phyloP scores from a whole-genome alignment of 2,888 invertebrate genomes.

The Idaea aversata region DNA sequence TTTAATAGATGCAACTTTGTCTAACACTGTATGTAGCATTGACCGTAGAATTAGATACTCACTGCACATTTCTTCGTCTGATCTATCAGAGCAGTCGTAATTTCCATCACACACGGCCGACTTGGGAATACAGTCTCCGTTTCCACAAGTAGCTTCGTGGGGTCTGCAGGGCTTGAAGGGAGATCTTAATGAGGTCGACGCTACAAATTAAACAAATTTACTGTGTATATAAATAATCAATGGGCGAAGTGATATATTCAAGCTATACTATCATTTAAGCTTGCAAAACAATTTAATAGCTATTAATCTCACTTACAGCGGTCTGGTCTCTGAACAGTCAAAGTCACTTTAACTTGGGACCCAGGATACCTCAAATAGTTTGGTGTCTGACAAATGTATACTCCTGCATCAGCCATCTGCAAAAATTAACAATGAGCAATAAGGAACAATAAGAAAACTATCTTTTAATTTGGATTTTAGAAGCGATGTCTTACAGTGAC shows the following conservation, averaged over 20 bases:
- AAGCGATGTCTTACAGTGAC: conserved; percentile 79
- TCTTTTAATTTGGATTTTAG: not conserved
- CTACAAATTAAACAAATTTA: conserved; percentile 5
- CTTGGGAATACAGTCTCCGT: conserved; percentile 93
- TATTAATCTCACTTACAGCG: conserved; percentile 82
- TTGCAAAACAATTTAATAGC: not conserved
- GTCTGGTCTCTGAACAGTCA: conserved; percentile 82
- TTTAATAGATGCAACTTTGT: not conserved
- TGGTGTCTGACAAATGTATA: conserved; percentile 91
- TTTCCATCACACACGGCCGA: conserved; percentile 88
- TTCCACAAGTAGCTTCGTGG: conserved; percentile 92
- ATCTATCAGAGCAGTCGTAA: conserved; percentile 90
- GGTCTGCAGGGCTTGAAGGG: conserved; percentile 39
- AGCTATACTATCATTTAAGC: not conserved
- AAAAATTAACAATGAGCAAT: conserved; percentile 22
- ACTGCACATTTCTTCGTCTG: conserved; percentile 95
- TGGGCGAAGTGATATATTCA: too few species aligned
- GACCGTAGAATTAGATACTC: conserved; percentile 55
- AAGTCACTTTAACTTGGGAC: conserved; percentile 83
- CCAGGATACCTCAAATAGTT: conserved; percentile 84
- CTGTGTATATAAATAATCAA: too few species aligned
- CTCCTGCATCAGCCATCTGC: conserved; percentile 86
- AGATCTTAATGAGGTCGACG: conserved; percentile 34
- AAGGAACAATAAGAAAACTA: not conserved
- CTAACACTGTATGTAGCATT: not conserved